Conservation (phyloP, 2,888 invertebrate genomes). For the Bugulina stolonifera region DNA sequence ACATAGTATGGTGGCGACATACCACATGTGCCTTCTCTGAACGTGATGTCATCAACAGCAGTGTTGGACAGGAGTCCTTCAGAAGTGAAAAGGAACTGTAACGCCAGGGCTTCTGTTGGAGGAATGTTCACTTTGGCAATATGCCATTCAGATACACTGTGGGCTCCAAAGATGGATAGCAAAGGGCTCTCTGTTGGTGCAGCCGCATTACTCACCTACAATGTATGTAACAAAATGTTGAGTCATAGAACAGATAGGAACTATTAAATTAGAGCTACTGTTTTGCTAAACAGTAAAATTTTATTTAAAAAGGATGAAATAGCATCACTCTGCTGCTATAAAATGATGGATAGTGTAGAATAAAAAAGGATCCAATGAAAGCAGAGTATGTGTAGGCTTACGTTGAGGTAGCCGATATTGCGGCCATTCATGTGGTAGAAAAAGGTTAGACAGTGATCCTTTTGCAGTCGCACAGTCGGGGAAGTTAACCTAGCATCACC, state of each 20-base stretch:
- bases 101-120: not conserved
- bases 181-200: not conserved
- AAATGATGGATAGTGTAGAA: no score
- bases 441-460: constrained; percentile 7
- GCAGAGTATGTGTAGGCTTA: not conserved
- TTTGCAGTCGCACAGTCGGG: not conserved
- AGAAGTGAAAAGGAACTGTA: constrained; percentile 1
- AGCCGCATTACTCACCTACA: not conserved
- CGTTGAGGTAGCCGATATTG: constrained; percentile 19
- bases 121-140: not conserved
- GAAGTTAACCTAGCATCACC: not conserved
- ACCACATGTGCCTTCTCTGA: constrained; percentile 2
- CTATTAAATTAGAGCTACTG: no score
- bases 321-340: no score
- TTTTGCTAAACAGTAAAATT: no score
- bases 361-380: no score
- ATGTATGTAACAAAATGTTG: not conserved
- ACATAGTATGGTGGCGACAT: no score
- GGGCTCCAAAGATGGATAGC: not conserved
- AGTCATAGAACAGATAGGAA: no score
- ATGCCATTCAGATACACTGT: not conserved
- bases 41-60: constrained; percentile 9
- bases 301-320: no score
- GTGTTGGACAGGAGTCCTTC: not conserved
- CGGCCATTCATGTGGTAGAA: constrained; percentile 23